Conservation (phyloP, 2,888 invertebrate species). For the Sclerodermus sp. region DNA sequence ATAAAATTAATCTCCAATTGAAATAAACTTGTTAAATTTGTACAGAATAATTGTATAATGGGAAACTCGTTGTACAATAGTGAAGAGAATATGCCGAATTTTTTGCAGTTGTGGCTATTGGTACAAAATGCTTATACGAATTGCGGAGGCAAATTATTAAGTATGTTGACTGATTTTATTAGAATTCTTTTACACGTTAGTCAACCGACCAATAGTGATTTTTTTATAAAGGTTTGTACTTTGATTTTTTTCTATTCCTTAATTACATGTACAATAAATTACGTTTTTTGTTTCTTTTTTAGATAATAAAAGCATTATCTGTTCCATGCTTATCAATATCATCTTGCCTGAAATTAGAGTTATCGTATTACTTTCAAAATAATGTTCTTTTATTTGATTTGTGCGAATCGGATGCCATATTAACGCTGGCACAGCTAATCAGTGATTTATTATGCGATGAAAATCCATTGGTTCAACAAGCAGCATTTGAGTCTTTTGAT, state of each 20-base stretch:
- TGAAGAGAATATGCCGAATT: neutral
- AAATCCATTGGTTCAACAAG: conserved; percentile 40
- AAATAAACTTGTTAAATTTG: too few species aligned
- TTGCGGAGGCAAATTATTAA: conserved; percentile 30
- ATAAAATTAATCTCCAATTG: too few species aligned
- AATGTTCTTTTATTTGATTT: conserved; percentile 16
- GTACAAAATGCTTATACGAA: conserved; percentile 29
- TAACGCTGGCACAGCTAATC: conserved; percentile 34
- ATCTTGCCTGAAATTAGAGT: neutral
- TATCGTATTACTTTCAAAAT: conserved; percentile 29
- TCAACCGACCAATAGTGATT: conserved; percentile 11
- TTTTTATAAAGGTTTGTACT: too few species aligned
- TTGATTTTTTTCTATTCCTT: neutral
- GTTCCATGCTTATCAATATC: neutral
- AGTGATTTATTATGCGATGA: conserved; percentile 37
- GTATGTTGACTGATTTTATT: conserved; percentile 33
- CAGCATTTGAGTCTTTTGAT: conserved; percentile 47
- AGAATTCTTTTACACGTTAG: conserved; percentile 27
- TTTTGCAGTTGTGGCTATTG: conserved; percentile 32
- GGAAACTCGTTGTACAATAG: neutral
- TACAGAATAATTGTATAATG: neutral
- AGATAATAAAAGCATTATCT: neutral
- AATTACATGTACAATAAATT: neutral
- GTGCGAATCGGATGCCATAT: conserved; percentile 9
- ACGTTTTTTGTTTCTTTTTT: neutral